Evolutionary conservation across 2,888 invertebrate species (phyloP).

Genomic region (Drosophila paramelanica): DNA sequence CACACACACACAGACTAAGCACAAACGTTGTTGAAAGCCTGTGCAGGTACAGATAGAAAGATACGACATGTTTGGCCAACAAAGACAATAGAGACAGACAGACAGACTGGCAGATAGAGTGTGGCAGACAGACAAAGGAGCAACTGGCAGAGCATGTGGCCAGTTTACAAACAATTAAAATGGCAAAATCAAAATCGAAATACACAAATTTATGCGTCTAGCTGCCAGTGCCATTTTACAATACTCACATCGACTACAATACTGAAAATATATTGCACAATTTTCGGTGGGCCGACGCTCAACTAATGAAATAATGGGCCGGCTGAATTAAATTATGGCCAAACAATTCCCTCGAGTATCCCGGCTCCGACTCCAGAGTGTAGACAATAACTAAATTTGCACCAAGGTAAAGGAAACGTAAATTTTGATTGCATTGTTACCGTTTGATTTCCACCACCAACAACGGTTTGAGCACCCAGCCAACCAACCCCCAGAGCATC

Average conservation of each 20-base stretch:
- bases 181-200: conserved; percentile 79
- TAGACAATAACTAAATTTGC: conserved; percentile 79
- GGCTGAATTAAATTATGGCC: conserved; percentile 74
- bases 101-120: conserved; percentile 7
- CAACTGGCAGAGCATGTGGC: conserved; percentile 50
- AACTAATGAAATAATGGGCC: conserved; percentile 78
- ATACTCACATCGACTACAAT: conserved; percentile 43
- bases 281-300: conserved; percentile 23
- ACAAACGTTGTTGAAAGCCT: conserved; percentile 48
- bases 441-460: conserved; percentile 75
- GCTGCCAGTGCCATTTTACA: conserved; percentile 64
- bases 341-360: conserved; percentile 62
- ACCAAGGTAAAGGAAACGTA: conserved; percentile 63
- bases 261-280: conserved; percentile 64
- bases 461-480: conserved; percentile 7
- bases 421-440: conserved; percentile 81
- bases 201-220: conserved; percentile 77
- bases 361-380: conserved; percentile 28
- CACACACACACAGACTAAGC: conserved; percentile 18
- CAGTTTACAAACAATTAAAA: conserved; percentile 76
- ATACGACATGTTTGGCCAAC: conserved; percentile 68
- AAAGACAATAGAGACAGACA: conserved; percentile 54
- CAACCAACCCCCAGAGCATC: conserved; percentile 31
- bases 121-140: conserved; percentile 42
- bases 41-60: conserved; percentile 64